phyloP scores from a whole-genome alignment of 2,113 vertebrate species.

The Beaufortia kweichowensis region DNA sequence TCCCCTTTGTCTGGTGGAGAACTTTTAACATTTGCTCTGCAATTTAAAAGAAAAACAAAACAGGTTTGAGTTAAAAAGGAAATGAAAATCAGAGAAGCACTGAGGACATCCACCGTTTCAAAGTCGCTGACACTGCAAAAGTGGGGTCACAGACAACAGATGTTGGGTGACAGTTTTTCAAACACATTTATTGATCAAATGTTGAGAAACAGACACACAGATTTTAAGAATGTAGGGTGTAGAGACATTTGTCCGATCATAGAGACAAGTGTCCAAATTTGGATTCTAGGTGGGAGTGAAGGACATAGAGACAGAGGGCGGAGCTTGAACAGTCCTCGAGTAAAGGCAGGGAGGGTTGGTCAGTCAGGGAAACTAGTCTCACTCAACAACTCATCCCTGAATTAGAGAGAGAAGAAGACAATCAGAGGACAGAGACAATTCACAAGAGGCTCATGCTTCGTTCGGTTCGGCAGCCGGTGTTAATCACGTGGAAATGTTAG shows the following conservation, averaged over 20 bases:
- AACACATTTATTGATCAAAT: slow-evolving; percentile 52
- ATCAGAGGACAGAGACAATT: slow-evolving; percentile 59
- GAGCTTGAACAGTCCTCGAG: slow-evolving; percentile 75
- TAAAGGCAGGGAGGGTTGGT: slow-evolving; percentile 73
- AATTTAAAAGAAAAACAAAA: slow-evolving; percentile 85
- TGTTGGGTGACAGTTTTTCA: slow-evolving; percentile 41
- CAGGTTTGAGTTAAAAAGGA: slow-evolving; percentile 67
- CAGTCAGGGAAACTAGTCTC: slow-evolving; percentile 85
- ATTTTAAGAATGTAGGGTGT: slow-evolving; percentile 38
- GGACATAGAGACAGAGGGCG: slow-evolving; percentile 64
- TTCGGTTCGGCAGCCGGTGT: slow-evolving; percentile 3
- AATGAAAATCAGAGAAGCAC: slow-evolving; percentile 55
- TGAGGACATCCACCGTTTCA: slow-evolving; percentile 51
- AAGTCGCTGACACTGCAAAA: slow-evolving; percentile 56
- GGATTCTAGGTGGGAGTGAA: slow-evolving; percentile 57
- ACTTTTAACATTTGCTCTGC: slow-evolving; percentile 87
- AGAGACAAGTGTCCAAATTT: slow-evolving; percentile 64
- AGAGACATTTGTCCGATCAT: slow-evolving; percentile 46
- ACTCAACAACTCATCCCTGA: slow-evolving; percentile 84
- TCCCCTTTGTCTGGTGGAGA: slow-evolving; percentile 85
- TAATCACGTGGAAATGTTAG: slow-evolving; percentile 5
- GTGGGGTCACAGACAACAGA: slow-evolving; percentile 42
- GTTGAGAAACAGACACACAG: slow-evolving; percentile 55
- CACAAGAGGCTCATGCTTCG: slow-evolving; percentile 56
- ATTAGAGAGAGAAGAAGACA: slow-evolving; percentile 80